phyloP scores from a whole-genome alignment of 2,888 invertebrate genomes.

The Drosophila histrio region DNA sequence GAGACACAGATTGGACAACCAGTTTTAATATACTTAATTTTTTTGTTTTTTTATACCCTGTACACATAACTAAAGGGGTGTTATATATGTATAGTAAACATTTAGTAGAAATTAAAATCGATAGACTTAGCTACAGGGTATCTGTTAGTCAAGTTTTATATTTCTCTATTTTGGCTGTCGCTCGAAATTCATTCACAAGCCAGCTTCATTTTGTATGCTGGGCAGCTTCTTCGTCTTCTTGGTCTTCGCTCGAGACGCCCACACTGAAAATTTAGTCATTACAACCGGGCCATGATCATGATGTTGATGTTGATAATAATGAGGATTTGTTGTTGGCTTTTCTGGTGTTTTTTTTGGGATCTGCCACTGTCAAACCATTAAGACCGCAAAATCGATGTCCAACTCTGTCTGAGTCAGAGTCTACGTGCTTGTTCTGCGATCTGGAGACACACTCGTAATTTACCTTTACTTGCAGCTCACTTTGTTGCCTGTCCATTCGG shows the following conservation, averaged over 20 bases:
- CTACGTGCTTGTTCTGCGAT: constrained; percentile 29
- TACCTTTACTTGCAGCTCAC: constrained; percentile 35
- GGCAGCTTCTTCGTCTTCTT: constrained; percentile 45
- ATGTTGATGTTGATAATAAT: constrained; percentile 33
- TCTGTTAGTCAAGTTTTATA: neutral
- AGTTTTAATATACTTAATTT: constrained; percentile 55
- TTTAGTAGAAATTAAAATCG: neutral
- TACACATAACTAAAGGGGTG: neutral
- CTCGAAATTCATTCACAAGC: constrained; percentile 69
- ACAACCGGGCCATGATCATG: constrained; percentile 39
- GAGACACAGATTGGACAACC: constrained; percentile 54
- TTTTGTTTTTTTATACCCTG: constrained; percentile 12
- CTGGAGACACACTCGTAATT: constrained; percentile 50
- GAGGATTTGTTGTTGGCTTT: constrained; percentile 19
- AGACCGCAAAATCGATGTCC: constrained; percentile 26
- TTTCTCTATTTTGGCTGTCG: constrained; percentile 11
- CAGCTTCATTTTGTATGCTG: constrained; percentile 71
- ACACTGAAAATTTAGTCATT: constrained; percentile 74
- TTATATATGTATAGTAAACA: neutral
- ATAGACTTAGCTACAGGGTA: neutral
- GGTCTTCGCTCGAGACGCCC: constrained; percentile 51
- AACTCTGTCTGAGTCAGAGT: constrained; percentile 9
- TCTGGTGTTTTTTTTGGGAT: constrained; percentile 8
- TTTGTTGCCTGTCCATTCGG: constrained; percentile 35
- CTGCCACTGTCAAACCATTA: constrained; percentile 32